phyloP scores from a whole-genome alignment of 2,888 invertebrate species.

The Rambutsinella grinnellia region DNA sequence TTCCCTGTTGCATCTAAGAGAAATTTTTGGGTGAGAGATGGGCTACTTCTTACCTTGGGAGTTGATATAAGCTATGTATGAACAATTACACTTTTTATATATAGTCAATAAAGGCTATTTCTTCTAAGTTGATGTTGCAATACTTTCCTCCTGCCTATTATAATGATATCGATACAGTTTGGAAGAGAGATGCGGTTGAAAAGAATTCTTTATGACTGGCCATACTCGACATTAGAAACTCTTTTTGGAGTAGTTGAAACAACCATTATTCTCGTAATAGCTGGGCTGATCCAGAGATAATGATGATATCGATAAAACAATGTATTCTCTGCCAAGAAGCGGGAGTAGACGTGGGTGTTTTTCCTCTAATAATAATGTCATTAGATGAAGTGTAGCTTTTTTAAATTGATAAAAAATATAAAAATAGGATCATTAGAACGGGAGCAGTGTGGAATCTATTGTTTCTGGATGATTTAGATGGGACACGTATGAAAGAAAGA shows the following conservation, averaged over 20 bases:
- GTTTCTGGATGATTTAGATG: not conserved
- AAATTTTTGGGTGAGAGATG: too few species aligned
- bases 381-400: too few species aligned
- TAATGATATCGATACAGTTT: not conserved
- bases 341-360: not conserved
- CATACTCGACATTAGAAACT: not conserved
- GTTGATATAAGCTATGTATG: not conserved
- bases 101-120: too few species aligned
- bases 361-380: too few species aligned
- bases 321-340: not conserved
- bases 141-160: too few species aligned
- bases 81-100: not conserved
- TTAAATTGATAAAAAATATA: too few species aligned
- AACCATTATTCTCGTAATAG: conserved; percentile 17
- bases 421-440: not conserved
- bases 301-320: conserved; percentile 21
- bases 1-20: conserved; percentile 4
- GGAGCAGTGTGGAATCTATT: not conserved
- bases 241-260: not conserved
- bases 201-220: conserved; percentile 15
- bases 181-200: not conserved
- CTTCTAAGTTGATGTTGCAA: not conserved
- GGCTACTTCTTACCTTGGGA: not conserved
- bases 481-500: too few species aligned
- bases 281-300: conserved; percentile 13